phyloP scores from a whole-genome alignment of 2,113 vertebrate genomes.

The Istiophorus platypterus region DNA sequence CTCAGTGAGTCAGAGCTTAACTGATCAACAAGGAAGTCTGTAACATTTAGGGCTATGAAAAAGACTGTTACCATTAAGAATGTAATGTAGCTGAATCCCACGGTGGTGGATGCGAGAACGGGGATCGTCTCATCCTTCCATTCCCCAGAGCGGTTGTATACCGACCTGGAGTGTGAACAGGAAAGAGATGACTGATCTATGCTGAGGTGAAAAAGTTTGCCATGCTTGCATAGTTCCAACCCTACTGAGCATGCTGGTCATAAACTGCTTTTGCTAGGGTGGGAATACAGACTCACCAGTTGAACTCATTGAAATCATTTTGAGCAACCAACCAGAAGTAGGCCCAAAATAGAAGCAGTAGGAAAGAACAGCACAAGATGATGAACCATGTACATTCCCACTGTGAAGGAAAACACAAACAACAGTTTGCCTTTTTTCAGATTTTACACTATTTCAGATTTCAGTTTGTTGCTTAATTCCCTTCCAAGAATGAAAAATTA shows the following conservation, averaged over 20 bases:
- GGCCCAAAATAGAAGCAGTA: conserved; percentile 93
- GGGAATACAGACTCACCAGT: conserved; percentile 87
- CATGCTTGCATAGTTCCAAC: not conserved
- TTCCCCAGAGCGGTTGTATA: conserved; percentile 92
- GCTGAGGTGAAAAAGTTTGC: not conserved
- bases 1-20: not conserved
- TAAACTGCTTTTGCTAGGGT: not conserved
- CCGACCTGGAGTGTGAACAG: conserved; percentile 85
- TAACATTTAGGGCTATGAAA: not conserved
- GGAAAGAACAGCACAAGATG: conserved; percentile 91
- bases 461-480: not conserved
- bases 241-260: not conserved
- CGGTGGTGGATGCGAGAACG: conserved; percentile 89
- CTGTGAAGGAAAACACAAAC: conserved; percentile 78
- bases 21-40: not conserved
- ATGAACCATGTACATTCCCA: conserved; percentile 97
- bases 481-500: not conserved
- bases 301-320: conserved; percentile 98
- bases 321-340: conserved; percentile 98
- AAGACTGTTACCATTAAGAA: conserved; percentile 88
- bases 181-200: not conserved
- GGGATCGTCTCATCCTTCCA: conserved; percentile 96
- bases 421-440: not conserved
- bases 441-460: not conserved
- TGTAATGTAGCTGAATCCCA: conserved; percentile 91